A percentile compares a stretch with the other conserved stretches of the same genome.
These are phyloP conservation scores for Drosophila pruinosa DNA, from an alignment of 1,140 invertebrate species.

Conservation along the genomic window DNA sequence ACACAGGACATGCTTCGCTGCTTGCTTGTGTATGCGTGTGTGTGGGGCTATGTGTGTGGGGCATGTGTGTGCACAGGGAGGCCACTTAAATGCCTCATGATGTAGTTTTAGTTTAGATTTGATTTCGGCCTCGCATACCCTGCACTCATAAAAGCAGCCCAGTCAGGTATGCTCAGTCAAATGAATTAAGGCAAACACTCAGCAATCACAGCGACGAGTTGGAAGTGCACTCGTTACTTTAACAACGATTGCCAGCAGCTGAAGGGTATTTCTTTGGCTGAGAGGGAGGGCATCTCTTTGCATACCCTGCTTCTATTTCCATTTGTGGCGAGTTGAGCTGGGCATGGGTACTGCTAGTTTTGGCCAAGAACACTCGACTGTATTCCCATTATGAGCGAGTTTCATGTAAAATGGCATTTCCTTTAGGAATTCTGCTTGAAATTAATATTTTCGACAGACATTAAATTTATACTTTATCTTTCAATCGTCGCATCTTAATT, in stretches of 20 bases:
- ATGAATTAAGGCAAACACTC: not conserved
- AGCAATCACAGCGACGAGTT: not conserved
- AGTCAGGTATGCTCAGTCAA: not conserved
- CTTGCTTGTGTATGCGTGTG: not conserved
- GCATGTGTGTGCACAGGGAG: constrained; percentile 15
- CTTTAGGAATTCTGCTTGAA: not conserved
- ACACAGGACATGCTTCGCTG: constrained; percentile 18
- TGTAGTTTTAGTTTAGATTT: constrained; percentile 69
- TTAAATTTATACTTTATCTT: not conserved
- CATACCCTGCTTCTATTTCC: not conserved
- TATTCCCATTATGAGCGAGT: constrained; percentile 5
- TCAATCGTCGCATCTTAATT: not conserved
- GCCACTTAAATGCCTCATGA: constrained; percentile 70
- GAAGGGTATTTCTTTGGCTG: not conserved
- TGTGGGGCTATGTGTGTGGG: constrained; percentile 1
- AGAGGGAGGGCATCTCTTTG: not conserved
- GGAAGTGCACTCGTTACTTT: not conserved
- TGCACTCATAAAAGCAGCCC: not conserved
- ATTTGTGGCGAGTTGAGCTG: not conserved
- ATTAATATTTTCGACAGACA: not conserved
- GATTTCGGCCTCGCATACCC: constrained; percentile 17
- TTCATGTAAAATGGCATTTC: not conserved
- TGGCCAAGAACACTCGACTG: not conserved
- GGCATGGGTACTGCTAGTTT: not conserved
- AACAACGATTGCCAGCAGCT: no score